phyloP scores from a whole-genome alignment of 2,888 invertebrate species.

The Halocaridina rubra region DNA sequence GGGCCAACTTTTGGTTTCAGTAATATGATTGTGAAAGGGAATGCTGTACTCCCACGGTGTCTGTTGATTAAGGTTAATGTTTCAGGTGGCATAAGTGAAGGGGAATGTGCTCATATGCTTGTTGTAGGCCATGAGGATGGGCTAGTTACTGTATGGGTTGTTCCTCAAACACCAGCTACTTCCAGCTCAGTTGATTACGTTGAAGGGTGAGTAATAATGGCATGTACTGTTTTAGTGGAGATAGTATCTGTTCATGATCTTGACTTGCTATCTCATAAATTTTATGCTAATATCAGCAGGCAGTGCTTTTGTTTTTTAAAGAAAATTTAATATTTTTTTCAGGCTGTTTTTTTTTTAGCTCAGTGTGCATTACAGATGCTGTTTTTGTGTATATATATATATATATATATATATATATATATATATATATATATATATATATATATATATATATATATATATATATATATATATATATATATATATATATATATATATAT shows the following conservation, averaged over 20 bases:
- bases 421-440: too few species aligned
- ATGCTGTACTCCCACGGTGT: too few species aligned
- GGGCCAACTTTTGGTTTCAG: too few species aligned
- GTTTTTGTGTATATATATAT: too few species aligned
- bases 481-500: too few species aligned
- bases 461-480: too few species aligned
- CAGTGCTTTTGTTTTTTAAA: background rate
- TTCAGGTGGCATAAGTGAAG: conserved; percentile 64
- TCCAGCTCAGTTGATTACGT: conserved; percentile 6
- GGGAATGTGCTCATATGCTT: conserved; percentile 68
- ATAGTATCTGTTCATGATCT: background rate
- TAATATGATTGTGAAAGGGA: too few species aligned
- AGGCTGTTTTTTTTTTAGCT: background rate
- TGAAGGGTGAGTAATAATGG: conserved; percentile 18
- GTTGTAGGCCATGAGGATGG: conserved; percentile 73
- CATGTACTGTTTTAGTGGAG: background rate
- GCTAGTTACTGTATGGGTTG: conserved; percentile 71
- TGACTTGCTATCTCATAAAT: background rate
- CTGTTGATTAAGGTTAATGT: background rate
- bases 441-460: too few species aligned
- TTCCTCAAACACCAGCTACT: conserved; percentile 66
- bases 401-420: too few species aligned
- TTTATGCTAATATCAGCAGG: too few species aligned
- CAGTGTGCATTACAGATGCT: too few species aligned
- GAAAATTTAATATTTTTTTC: background rate